Evolutionary conservation across 2,888 invertebrate species (phyloP).

Genomic region (Parapristionchus giblindavisi): DNA sequence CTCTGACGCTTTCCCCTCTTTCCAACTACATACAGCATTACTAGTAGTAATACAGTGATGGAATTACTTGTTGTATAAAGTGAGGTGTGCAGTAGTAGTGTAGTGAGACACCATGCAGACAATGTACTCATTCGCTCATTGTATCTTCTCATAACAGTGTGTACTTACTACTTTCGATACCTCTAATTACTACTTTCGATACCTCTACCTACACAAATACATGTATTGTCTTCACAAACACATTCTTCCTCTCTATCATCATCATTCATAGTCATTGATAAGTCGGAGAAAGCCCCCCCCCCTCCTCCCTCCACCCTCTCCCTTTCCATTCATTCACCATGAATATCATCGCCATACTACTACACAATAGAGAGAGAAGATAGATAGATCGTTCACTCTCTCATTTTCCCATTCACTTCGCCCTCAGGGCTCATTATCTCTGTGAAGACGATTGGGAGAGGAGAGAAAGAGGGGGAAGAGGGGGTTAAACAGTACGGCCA

Average conservation of each 20-base stretch:
- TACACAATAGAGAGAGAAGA: background rate
- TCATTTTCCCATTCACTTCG: too few relatives aligned
- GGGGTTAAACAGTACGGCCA: background rate
- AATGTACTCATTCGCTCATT: background rate
- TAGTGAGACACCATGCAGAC: background rate
- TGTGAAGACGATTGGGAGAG: background rate
- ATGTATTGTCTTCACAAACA: background rate
- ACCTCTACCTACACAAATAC: background rate
- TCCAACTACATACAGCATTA: too few relatives aligned
- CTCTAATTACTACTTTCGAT: constrained; percentile 2
- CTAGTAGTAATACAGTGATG: too few relatives aligned
- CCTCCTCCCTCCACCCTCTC: background rate
- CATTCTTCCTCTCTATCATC: background rate
- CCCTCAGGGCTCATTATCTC: constrained; percentile 27
- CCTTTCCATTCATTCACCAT: too few relatives aligned
- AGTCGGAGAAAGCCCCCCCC: constrained; percentile 7
- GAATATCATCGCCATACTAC: too few relatives aligned
- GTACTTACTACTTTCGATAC: constrained; percentile 12
- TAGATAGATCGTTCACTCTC: background rate
- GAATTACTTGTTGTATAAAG: too few relatives aligned
- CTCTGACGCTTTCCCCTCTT: too few relatives aligned
- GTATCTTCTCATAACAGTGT: background rate
- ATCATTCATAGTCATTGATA: constrained; percentile 11
- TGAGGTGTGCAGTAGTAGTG: too few relatives aligned
- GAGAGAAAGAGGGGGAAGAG: constrained; percentile 5